A percentile compares a stretch with the other conserved stretches of the same genome.
These are phyloP conservation scores for Eurystomus gularis DNA, from an alignment of 2,113 vertebrate genomes.

Conservation along the genomic window DNA sequence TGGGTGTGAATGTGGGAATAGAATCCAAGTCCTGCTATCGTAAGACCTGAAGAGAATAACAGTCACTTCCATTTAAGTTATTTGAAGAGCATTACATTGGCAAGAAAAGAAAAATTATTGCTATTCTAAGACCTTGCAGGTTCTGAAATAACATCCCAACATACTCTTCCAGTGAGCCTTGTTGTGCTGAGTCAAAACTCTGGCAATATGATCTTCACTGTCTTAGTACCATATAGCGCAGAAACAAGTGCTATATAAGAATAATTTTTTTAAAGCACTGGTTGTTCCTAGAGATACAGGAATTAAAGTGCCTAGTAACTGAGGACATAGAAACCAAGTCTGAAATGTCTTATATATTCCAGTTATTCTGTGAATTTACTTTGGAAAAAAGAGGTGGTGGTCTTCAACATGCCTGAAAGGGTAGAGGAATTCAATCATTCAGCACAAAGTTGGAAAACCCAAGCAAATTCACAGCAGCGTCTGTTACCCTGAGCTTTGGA, in stretches of 20 bases:
- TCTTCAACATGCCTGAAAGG: neutral
- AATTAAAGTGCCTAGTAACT: neutral
- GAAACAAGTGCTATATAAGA: neutral
- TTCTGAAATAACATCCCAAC: neutral
- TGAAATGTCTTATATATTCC: neutral
- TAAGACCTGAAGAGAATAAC: neutral
- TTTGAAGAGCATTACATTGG: conserved; percentile 13
- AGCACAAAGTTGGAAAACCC: neutral
- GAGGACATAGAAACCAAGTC: neutral
- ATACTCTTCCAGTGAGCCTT: neutral
- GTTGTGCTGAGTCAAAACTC: neutral
- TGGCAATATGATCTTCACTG: neutral
- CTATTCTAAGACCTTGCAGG: neutral
- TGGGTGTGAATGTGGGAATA: neutral
- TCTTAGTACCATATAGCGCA: neutral
- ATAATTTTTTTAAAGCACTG: neutral
- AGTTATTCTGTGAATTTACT: neutral
- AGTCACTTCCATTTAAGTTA: neutral
- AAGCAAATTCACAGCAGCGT: neutral
- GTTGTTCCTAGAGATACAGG: neutral
- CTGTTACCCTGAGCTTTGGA: neutral
- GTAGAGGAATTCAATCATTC: neutral
- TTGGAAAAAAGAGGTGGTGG: neutral
- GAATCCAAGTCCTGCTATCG: neutral
- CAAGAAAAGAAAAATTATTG: neutral